Base-by-base conservation (phyloP, 2,797 vertebrate species). In the Furcifer pardalis region DNA sequence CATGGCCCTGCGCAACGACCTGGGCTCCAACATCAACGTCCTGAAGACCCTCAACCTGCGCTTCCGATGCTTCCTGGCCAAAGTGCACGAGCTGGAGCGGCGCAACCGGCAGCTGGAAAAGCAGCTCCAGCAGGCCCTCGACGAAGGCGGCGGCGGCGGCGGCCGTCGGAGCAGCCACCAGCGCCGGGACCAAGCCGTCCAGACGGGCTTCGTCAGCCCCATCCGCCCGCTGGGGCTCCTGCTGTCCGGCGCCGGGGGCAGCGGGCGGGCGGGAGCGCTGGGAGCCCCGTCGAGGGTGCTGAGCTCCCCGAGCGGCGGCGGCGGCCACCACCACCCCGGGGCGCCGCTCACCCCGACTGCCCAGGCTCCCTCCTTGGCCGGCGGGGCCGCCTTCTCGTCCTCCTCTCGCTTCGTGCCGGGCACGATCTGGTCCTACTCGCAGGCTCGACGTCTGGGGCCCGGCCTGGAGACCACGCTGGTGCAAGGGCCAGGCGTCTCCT, bases 21-120 rank as follows among this genome's bases (percentile, higher is more conserved):
- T 99, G 93, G 98, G 98, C 68, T 99, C 98, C 92, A 99, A 99
- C 96, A 99, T 99, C 95, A 97, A 97, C 89, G 98, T 99, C 87
- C 97, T 99, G 35, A 99, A 99, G 94, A 98, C 98, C 4, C 97
- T 99, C 79, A 99, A 99, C 87, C 95, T 99, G 89, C 96, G 98
- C 1, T 99, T 99, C 95, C 96, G 98, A 62, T 99, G 98, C 95
- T 99, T 99, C 94, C 91, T 99, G 94, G 98, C 98, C 35, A 99
- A 99, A 92, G 98, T 99, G 82, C 98, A 99, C 46, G 98, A 99
- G 82, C 89, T 99, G 85, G 98, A 99, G 95, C 96, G 98, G 71
- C 96, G 98, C 74, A 99, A 99, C 92, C 98, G 98, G 94, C 97
- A 98, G 88, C 91, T 99, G 89, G 98, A 99, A 93, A 98, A 98